Evolutionary conservation across 2,888 invertebrate species (phyloP), one percentile per base, ranked within the genome.

Genomic region (Mimas tiliae): DNA sequence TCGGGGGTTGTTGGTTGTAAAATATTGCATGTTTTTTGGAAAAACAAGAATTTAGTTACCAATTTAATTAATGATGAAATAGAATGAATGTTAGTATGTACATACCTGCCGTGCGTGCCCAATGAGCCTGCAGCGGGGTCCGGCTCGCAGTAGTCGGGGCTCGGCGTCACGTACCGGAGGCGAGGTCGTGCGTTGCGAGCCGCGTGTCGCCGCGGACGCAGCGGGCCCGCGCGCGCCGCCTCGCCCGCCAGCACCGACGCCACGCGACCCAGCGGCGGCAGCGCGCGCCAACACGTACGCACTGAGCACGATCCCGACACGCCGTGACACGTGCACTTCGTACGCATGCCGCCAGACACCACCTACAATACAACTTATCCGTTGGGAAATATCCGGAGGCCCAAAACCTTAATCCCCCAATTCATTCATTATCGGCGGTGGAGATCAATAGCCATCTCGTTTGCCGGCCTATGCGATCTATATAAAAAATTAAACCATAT

Each of bases 291-390:
- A 83, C 97, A 97, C 51, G 97, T 97, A 82, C 96, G 96, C 76
- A 97, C 95, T 74, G 96, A 96, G 85, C 97, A 97, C 64, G 97
- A 97, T 0, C 97, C 97, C 14, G 97, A 97, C 67, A 97, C 97
- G 48, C 97, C 97, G 89, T 97, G 97, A 78, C 97, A 97, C 81
- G 97, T 97, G 94, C 97, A 97, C 82, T 97, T 93, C 8, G 93
- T 93, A 45, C 92, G 91, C 92, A 93, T 92, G 94, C 78, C 88
- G 52, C 77, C 74, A 0, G 91, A 90, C 69, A 96, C 96, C 67
- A 95, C 94, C 97, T 97, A 81, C 7, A 14, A 27, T 38, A 38
- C 34, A n/a, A 34, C 34, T 6, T 34, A 62, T n/a, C 6, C 45
- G 50, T 65, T 14, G 64, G 42, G n/a, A 38, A 1, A 42, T 33